Base-by-base conservation (phyloP, 2,797 vertebrate species). In the Sardinella longiceps region DNA sequence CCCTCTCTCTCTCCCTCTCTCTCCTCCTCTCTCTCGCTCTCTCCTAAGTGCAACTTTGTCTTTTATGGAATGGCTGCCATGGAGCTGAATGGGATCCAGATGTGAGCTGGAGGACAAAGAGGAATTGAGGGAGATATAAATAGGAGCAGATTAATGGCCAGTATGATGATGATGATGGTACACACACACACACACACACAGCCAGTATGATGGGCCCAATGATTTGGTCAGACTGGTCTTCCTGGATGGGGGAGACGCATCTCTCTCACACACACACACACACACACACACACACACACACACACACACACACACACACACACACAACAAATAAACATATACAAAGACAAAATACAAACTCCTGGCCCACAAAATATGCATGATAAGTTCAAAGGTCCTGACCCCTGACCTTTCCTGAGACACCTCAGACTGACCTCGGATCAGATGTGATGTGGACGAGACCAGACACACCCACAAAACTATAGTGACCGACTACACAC, bases 11-110 rank as follows among this genome's bases (percentile, higher is more conserved):
- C n/a, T n/a, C n/a, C n/a, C n/a, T n/a, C n/a, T n/a, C n/a, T n/a
- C n/a, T n/a, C n/a, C n/a, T n/a, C n/a, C n/a, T n/a, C n/a, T 74
- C 83, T 82, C 83, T 85, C 77, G 33, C 83, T 50, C 39, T 63
- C 46, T 30, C 33, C 82, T 81, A 74, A 85, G 80, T 84, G 86
- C 84, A 89, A 86, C 89, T 87, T 90, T 89, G 87, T 92, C 90
- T 93, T 94, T 94, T 92, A 94, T 92, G 92, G 90, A 93, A 93
- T 90, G 91, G 91, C 90, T 93, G 93, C 91, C 92, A 91, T 80
- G 91, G 89, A 87, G 82, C 89, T 90, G 92, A 95, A 96, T 95
- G 91, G 92, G 91, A 94, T 94, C 93, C 95, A 96, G 95, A 96
- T 96, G 95, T 94, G 92, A 88, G 90, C 91, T 89, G 91, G 86